Evolutionary conservation across 2,113 vertebrate genomes (phyloP).

Genomic region (Onychostruthus taczanowskii): DNA sequence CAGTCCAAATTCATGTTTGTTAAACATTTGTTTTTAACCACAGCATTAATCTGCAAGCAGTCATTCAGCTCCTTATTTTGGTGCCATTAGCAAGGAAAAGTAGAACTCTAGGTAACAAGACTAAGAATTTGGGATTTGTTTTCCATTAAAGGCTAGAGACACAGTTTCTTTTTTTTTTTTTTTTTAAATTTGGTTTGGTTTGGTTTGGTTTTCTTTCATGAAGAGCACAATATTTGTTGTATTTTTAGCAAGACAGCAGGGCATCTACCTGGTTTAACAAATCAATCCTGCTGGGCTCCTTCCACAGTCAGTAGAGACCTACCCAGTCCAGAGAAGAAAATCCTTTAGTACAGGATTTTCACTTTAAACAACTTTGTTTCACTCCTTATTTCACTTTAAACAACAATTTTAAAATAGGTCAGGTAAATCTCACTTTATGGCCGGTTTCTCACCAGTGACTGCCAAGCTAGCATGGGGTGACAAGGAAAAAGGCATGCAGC

Average conservation of each 20-base stretch:
- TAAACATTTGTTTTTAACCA: background rate
- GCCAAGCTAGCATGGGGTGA: background rate
- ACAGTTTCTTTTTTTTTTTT: rapidly evolving
- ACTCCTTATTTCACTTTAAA: background rate
- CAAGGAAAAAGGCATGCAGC: background rate
- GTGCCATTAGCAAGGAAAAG: background rate
- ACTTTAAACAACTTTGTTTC: background rate
- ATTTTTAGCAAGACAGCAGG: background rate
- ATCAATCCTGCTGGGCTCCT: background rate
- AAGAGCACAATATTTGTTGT: background rate
- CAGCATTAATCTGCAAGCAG: background rate
- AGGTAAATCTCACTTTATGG: background rate
- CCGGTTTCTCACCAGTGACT: background rate
- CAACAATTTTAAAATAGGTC: background rate
- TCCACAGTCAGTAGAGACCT: background rate
- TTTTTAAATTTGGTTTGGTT: no score
- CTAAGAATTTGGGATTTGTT: background rate
- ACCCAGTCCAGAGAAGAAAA: background rate
- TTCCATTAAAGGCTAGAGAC: background rate
- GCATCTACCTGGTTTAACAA: background rate
- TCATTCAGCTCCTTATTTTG: background rate
- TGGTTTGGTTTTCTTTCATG: background rate
- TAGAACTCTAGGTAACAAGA: background rate
- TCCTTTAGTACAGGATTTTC: background rate
- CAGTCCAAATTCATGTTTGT: background rate